Percentiles rank a stretch among this genome's conserved stretches.
These are phyloP conservation scores for Phalangium opilio DNA, from an alignment of 2,888 invertebrate species.

Conservation along the genomic window DNA sequence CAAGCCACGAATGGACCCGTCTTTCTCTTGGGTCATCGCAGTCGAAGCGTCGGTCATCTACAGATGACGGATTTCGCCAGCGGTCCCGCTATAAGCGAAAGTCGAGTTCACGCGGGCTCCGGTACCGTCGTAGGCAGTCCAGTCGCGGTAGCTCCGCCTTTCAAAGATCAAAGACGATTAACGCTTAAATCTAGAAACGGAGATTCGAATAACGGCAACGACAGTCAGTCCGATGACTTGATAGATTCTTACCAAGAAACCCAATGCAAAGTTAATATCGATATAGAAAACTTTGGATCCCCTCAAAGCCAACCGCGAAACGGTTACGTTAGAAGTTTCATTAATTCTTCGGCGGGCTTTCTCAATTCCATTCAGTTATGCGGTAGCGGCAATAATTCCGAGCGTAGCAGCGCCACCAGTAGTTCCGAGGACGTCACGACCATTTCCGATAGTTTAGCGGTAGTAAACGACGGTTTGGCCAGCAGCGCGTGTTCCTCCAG, in stretches of 20 bases:
- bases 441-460: neutral
- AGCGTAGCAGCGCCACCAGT: neutral
- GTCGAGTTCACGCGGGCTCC: too few relatives aligned
- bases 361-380: neutral
- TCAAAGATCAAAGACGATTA: neutral
- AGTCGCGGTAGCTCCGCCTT: neutral
- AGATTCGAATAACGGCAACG: neutral
- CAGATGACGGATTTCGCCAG: conserved; percentile 50
- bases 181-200: neutral
- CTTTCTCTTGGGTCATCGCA: conserved; percentile 49
- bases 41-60: conserved; percentile 75
- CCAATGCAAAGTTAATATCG: too few relatives aligned
- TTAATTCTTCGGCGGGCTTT: neutral
- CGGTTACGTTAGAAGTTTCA: neutral
- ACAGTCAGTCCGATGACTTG: neutral
- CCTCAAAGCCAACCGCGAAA: too few relatives aligned
- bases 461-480: neutral
- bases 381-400: neutral
- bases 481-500: neutral
- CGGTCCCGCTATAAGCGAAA: neutral
- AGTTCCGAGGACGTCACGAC: neutral
- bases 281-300: too few relatives aligned
- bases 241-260: too few relatives aligned
- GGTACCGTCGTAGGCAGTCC: neutral
- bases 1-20: conserved; percentile 2